Evolutionary conservation across 1,140 invertebrate genomes (phyloP).

Genomic region (Drosophila watanabei): DNA sequence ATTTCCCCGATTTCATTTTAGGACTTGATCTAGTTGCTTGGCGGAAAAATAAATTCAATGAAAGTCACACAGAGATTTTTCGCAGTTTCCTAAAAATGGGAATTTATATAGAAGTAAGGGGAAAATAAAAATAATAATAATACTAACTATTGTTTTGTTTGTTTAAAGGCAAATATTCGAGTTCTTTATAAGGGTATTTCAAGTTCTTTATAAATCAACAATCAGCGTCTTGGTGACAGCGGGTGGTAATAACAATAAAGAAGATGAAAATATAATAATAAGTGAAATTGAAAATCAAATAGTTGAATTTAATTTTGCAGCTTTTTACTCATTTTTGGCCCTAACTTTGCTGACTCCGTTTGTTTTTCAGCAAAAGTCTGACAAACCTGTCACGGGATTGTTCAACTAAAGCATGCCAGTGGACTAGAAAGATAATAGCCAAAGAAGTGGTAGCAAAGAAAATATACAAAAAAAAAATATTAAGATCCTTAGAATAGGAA

Average conservation of each 20-base stretch:
- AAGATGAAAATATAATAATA: slow-evolving; percentile 18
- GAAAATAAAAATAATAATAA: not conserved
- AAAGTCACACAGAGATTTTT: not conserved
- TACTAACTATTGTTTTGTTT: too few relatives aligned
- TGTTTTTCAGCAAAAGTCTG: slow-evolving; percentile 71
- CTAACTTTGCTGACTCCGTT: slow-evolving; percentile 65
- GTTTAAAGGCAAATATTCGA: too few relatives aligned
- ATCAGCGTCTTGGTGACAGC: slow-evolving; percentile 22
- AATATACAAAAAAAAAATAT: not conserved
- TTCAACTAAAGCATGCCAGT: slow-evolving; percentile 59
- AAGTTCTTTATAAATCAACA: not conserved
- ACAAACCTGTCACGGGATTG: slow-evolving; percentile 81
- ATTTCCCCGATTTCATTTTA: slow-evolving; percentile 18
- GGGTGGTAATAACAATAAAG: slow-evolving; percentile 26
- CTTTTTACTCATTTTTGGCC: slow-evolving; percentile 41
- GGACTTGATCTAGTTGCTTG: slow-evolving; percentile 14
- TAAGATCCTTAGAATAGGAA: not conserved
- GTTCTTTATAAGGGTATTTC: not conserved
- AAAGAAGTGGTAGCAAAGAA: not conserved
- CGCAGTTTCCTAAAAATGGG: not conserved
- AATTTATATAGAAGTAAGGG: not conserved
- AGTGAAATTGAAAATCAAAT: slow-evolving; percentile 25
- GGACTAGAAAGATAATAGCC: slow-evolving; percentile 24
- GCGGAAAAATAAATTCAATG: not conserved
- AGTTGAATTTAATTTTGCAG: slow-evolving; percentile 49